phyloP scores from a whole-genome alignment of 2,888 invertebrate genomes.

The Imbricaverruca yamaguchii region DNA sequence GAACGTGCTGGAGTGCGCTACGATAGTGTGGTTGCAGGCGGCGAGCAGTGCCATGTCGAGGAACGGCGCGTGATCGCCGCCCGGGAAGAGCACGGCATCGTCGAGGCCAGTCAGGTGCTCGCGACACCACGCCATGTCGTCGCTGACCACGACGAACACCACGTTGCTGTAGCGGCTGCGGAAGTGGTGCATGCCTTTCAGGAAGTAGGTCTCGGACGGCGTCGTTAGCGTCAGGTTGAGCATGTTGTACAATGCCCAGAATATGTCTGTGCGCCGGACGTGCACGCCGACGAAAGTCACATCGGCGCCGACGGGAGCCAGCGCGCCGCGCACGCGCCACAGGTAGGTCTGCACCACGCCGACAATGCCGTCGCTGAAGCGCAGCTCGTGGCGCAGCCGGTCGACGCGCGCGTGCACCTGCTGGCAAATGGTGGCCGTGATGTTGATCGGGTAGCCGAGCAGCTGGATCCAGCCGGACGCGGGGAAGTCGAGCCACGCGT shows the following conservation, averaged over 20 bases:
- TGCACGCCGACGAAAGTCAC: constrained; percentile 5
- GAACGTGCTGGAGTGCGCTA: constrained; percentile 19
- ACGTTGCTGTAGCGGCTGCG: constrained; percentile 7
- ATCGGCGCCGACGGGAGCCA: neutral
- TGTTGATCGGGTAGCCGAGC: neutral
- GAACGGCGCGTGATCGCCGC: neutral
- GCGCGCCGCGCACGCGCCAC: neutral
- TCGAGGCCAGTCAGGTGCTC: neutral
- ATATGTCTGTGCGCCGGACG: neutral
- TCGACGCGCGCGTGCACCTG: neutral
- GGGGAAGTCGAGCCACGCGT: neutral
- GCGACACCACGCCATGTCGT: constrained; percentile 20
- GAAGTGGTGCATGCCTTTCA: constrained; percentile 7
- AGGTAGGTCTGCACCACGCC: neutral
- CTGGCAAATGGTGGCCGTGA: neutral
- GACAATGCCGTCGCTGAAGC: neutral
- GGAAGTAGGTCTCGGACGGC: neutral
- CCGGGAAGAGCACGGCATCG: neutral
- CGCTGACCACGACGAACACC: constrained; percentile 22
- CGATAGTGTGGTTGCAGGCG: constrained; percentile 19
- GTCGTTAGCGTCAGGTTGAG: neutral
- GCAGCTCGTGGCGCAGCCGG: neutral
- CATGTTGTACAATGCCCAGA: neutral
- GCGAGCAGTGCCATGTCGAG: constrained; percentile 21
- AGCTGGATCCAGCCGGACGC: neutral